These are phyloP conservation scores for Aphaenogaster rudis DNA, from an alignment of 1,140 invertebrate species.

Conservation along the genomic window DNA sequence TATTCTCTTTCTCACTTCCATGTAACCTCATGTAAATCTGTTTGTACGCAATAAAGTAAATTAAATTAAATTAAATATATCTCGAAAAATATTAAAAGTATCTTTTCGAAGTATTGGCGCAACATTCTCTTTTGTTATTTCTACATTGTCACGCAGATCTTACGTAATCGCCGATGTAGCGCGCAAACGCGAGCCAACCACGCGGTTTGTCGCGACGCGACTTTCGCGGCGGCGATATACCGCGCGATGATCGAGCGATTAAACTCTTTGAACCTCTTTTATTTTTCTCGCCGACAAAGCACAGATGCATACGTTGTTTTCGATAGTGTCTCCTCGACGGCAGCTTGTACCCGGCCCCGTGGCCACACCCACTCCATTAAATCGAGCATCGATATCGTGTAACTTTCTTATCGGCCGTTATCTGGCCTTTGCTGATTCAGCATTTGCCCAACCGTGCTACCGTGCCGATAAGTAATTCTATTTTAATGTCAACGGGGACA, in stretches of 20 bases:
- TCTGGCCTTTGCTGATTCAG: slow-evolving; percentile 70
- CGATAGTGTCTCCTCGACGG: slow-evolving; percentile 38
- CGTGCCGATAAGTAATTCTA: slow-evolving; percentile 70
- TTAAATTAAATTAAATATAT: not conserved
- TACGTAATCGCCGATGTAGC: slow-evolving; percentile 6
- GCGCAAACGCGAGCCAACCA: slow-evolving; percentile 17
- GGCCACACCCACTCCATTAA: slow-evolving; percentile 72
- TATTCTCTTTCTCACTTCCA: too few species aligned
- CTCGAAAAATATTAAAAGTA: not conserved
- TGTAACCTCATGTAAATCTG: too few species aligned
- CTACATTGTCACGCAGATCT: not conserved
- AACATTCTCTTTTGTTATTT: not conserved
- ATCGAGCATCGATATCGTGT: slow-evolving; percentile 70
- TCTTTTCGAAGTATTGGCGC: not conserved
- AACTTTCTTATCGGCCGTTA: slow-evolving; percentile 68
- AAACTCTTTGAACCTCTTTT: not conserved
- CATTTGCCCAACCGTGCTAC: slow-evolving; percentile 69
- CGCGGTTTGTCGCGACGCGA: not conserved
- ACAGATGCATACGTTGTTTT: slow-evolving; percentile 55
- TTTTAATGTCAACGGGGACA: slow-evolving; percentile 48
- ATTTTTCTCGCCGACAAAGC: slow-evolving; percentile 34
- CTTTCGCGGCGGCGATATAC: slow-evolving; percentile 1
- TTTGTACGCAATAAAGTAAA: too few species aligned
- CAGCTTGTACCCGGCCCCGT: slow-evolving; percentile 48
- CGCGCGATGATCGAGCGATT: slow-evolving; percentile 3